These are phyloP conservation scores for Drosophila sordidula DNA, from an alignment of 2,888 invertebrate species.

Conservation along the genomic window DNA sequence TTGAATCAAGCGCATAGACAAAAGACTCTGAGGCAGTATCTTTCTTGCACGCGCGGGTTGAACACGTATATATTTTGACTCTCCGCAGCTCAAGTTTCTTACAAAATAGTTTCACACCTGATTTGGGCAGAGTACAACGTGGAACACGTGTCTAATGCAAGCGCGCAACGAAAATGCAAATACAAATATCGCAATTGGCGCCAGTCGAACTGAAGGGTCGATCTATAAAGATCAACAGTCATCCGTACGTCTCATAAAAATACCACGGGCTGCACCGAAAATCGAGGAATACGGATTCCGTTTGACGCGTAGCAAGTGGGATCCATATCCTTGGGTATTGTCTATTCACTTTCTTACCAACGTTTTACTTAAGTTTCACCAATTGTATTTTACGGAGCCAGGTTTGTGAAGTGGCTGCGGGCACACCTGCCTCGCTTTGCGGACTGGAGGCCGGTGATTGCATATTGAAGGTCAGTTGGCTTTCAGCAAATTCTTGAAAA, in stretches of 20 bases:
- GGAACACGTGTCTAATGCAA: constrained; percentile 38
- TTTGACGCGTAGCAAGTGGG: constrained; percentile 91
- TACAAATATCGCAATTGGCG: not conserved
- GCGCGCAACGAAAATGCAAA: not conserved
- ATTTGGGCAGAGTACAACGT: not conserved
- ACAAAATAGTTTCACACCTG: not conserved
- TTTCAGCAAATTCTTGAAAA: constrained; percentile 7
- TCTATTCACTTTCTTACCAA: not conserved
- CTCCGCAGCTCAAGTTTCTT: constrained; percentile 20
- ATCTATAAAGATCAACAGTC: constrained; percentile 53
- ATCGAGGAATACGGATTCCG: constrained; percentile 89
- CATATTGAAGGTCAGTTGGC: constrained; percentile 88
- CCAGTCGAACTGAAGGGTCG: not conserved
- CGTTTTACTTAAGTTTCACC: not conserved
- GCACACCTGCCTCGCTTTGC: constrained; percentile 88
- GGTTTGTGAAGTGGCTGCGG: constrained; percentile 88
- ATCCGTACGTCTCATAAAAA: constrained; percentile 85
- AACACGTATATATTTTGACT: constrained; percentile 50
- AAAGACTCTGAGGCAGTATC: constrained; percentile 57
- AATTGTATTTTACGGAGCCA: constrained; percentile 59
- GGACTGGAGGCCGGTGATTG: constrained; percentile 91
- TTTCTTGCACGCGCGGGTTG: constrained; percentile 49
- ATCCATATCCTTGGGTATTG: constrained; percentile 92
- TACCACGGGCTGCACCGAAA: constrained; percentile 87
- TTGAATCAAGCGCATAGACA: constrained; percentile 36